These are phyloP conservation scores for Lordiphosa collinella DNA, from an alignment of 1,140 invertebrate genomes.

Conservation along the genomic window DNA sequence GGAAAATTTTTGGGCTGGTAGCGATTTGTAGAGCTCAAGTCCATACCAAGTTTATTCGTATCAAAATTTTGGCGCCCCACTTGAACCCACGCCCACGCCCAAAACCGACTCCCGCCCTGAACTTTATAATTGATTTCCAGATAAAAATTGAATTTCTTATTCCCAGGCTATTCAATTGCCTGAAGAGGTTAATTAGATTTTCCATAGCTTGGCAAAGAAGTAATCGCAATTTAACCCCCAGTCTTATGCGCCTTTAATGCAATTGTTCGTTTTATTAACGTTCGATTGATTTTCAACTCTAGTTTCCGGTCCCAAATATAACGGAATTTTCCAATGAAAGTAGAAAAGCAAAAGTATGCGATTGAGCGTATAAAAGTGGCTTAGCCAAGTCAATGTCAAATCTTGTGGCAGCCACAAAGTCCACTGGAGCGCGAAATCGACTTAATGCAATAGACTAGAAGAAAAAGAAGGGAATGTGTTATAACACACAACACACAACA, in stretches of 20 bases:
- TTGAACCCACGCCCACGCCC: too few species aligned
- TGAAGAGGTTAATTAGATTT: too few species aligned
- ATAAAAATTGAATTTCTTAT: too few species aligned
- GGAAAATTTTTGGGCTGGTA: too few species aligned
- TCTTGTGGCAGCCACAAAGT: conserved; percentile 55
- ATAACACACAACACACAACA: conserved; percentile 23
- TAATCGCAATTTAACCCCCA: background rate
- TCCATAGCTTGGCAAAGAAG: too few species aligned
- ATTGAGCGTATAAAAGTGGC: conserved; percentile 72
- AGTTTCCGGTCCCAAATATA: conserved; percentile 8
- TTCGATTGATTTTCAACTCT: conserved; percentile 47
- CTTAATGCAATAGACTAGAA: conserved; percentile 67
- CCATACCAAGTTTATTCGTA: too few species aligned
- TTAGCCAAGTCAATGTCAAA: conserved; percentile 36
- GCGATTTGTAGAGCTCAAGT: too few species aligned
- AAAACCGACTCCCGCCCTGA: too few species aligned
- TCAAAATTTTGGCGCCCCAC: too few species aligned
- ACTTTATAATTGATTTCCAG: too few species aligned
- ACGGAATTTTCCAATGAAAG: conserved; percentile 27
- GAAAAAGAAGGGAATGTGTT: conserved; percentile 26
- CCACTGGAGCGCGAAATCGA: conserved; percentile 69
- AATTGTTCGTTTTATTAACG: conserved; percentile 47
- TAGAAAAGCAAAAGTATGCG: conserved; percentile 54
- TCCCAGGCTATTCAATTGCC: too few species aligned
- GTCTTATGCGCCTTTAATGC: background rate